These are phyloP conservation scores for Pollenia angustigena DNA, from an alignment of 2,888 invertebrate genomes.

Conservation along the genomic window DNA sequence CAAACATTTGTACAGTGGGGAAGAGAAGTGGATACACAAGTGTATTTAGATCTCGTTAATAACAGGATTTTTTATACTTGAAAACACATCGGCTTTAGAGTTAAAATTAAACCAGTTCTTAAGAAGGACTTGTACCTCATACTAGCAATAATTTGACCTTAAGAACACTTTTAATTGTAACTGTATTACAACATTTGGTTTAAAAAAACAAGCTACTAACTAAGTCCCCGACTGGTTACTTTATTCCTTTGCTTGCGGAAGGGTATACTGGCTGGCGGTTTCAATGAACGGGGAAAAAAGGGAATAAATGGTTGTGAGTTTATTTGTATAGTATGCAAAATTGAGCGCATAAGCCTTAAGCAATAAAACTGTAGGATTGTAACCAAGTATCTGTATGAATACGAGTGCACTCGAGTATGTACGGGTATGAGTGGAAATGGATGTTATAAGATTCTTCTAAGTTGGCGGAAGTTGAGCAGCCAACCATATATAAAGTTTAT, in stretches of 20 bases:
- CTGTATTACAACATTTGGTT: neutral
- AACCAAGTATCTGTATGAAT: constrained; percentile 37
- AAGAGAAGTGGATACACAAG: neutral
- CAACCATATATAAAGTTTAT: constrained; percentile 71
- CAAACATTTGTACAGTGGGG: constrained; percentile 5
- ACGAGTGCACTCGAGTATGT: constrained; percentile 19
- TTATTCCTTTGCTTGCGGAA: constrained; percentile 4
- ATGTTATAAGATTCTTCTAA: constrained; percentile 62
- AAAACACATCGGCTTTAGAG: too few species aligned
- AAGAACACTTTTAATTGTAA: neutral
- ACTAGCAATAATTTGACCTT: neutral
- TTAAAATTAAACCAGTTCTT: too few species aligned
- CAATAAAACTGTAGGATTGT: constrained; percentile 61
- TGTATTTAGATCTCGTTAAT: too few species aligned
- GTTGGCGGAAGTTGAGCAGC: constrained; percentile 74
- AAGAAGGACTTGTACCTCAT: too few species aligned
- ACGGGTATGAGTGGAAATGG: constrained; percentile 11
- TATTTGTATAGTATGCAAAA: constrained; percentile 67
- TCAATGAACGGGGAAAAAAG: constrained; percentile 11
- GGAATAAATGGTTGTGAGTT: constrained; percentile 40
- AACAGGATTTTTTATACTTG: too few species aligned
- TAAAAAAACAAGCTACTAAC: neutral
- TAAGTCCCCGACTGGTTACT: constrained; percentile 23
- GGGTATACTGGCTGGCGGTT: constrained; percentile 14
- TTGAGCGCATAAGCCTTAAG: constrained; percentile 68